phyloP scores from a whole-genome alignment of 2,888 invertebrate genomes.

The Cryptocheilus praepositus region DNA sequence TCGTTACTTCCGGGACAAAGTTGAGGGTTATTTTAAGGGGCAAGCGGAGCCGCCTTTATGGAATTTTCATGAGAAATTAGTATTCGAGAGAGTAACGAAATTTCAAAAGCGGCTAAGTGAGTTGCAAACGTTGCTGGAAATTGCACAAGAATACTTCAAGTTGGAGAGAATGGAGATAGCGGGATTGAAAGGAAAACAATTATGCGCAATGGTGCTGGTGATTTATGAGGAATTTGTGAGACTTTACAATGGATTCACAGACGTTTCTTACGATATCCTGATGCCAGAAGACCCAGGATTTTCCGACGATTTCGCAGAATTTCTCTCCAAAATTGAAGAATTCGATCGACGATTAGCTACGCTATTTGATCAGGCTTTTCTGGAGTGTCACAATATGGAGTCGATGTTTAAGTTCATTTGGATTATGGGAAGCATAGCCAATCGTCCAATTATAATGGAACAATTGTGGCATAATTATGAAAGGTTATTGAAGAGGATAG shows the following conservation, averaged over 20 bases:
- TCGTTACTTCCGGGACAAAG: constrained; percentile 77
- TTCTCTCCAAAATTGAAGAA: constrained; percentile 74
- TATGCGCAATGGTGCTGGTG: constrained; percentile 76
- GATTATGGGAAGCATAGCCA: constrained; percentile 84
- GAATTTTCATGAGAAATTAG: constrained; percentile 84
- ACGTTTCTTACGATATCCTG: constrained; percentile 83
- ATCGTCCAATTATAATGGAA: constrained; percentile 83
- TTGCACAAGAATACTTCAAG: constrained; percentile 88
- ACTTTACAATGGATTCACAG: constrained; percentile 63
- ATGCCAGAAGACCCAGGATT: constrained; percentile 83
- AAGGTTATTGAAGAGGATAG: constrained; percentile 80
- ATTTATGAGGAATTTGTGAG: constrained; percentile 69
- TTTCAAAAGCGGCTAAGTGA: constrained; percentile 81
- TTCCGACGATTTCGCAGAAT: constrained; percentile 77
- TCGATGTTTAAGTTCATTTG: constrained; percentile 81
- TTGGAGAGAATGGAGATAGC: constrained; percentile 90
- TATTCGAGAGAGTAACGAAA: constrained; percentile 82
- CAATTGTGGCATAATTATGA: constrained; percentile 84
- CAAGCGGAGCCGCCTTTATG: constrained; percentile 80
- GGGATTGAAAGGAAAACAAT: constrained; percentile 80
- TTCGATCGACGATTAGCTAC: constrained; percentile 87
- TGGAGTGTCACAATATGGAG: constrained; percentile 85
- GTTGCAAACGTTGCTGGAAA: constrained; percentile 83
- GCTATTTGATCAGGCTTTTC: constrained; percentile 87
- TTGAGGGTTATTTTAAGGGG: constrained; percentile 77